phyloP scores from a whole-genome alignment of 2,113 vertebrate species.

The Plecotus auritus region DNA sequence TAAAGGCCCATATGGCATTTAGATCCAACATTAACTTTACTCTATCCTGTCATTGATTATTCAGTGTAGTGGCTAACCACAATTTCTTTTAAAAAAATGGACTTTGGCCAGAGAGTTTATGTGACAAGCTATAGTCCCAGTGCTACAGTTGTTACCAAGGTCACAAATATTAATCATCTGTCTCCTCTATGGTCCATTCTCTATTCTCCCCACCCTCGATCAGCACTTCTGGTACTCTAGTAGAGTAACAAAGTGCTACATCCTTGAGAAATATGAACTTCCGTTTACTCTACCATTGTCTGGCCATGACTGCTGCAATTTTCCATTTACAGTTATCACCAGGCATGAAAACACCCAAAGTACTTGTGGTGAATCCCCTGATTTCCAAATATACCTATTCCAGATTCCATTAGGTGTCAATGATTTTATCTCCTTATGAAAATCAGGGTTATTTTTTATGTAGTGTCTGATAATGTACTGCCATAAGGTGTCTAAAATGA shows the following conservation, averaged over 20 bases:
- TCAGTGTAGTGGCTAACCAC: neutral
- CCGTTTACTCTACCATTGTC: neutral
- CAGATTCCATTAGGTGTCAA: neutral
- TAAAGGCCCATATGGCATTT: neutral
- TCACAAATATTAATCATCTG: neutral
- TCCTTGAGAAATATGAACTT: neutral
- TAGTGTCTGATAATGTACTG: neutral
- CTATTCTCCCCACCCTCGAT: neutral
- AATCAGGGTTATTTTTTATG: neutral
- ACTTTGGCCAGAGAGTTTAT: neutral
- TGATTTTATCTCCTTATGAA: neutral
- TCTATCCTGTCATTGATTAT: conserved; percentile 2
- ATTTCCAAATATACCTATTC: neutral
- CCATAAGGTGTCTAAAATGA: neutral
- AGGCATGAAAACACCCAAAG: neutral
- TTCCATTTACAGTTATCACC: neutral
- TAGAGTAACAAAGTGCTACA: neutral
- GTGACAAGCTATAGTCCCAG: neutral
- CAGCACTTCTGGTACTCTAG: neutral
- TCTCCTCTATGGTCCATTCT: neutral
- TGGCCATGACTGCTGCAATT: neutral
- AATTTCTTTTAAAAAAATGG: neutral
- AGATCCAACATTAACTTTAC: neutral
- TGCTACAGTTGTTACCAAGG: neutral
- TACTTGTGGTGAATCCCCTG: neutral